Percentiles rank a stretch among this genome's conserved stretches.
Conservation (phyloP, 2,113 vertebrate genomes). For the Ageneiosus marmoratus region DNA sequence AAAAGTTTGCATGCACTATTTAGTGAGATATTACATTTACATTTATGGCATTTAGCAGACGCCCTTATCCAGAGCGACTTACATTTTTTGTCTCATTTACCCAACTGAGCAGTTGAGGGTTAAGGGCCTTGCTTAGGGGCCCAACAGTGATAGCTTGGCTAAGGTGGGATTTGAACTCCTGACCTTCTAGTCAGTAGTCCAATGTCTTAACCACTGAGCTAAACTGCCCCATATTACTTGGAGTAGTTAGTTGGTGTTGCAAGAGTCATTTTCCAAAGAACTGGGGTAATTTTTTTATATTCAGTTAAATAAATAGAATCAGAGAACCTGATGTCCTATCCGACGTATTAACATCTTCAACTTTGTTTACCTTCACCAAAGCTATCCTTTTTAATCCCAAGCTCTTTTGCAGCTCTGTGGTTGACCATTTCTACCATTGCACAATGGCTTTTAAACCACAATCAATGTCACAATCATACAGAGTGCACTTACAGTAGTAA, state of each 20-base stretch:
- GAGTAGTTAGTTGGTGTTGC: no score
- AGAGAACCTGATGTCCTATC: background rate
- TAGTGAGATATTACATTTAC: background rate
- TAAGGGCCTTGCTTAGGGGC: no score
- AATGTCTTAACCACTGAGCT: no score
- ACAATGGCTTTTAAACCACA: background rate
- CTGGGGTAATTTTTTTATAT: background rate
- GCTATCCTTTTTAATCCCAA: background rate
- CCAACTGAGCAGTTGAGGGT: no score
- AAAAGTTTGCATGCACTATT: background rate
- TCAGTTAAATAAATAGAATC: no score
- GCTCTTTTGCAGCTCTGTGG: background rate
- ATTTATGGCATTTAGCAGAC: no score
- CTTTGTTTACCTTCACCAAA: background rate
- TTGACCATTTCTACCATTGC: background rate
- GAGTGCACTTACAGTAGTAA: background rate
- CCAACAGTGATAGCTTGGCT: no score
- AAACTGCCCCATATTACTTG: no score
- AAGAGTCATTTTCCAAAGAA: background rate
- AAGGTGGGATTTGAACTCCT: no score
- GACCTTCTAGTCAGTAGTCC: no score
- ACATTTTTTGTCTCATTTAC: no score
- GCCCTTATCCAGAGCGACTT: no score
- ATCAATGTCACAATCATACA: background rate
- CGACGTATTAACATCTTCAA: background rate